phyloP scores from a whole-genome alignment of 2,113 vertebrate species.

The Tetrax tetrax region DNA sequence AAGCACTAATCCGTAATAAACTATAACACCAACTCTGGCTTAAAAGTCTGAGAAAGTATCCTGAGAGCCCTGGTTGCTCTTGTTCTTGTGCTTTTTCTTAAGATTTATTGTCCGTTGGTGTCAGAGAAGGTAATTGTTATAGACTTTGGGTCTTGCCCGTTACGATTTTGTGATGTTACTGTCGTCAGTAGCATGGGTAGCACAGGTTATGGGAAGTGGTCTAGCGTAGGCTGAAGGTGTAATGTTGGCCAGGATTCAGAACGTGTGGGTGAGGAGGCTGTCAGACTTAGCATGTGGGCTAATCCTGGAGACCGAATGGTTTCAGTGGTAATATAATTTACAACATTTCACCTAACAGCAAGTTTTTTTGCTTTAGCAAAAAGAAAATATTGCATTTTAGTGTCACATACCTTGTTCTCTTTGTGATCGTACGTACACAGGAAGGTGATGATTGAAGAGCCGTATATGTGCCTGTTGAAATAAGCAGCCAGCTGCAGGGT shows the following conservation, averaged over 20 bases:
- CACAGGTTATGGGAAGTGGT: not conserved
- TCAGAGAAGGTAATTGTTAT: not conserved
- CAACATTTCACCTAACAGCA: not conserved
- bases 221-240: not conserved
- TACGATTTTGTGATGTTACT: not conserved
- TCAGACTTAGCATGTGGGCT: not conserved
- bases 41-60: not conserved
- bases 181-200: not conserved
- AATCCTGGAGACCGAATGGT: not conserved
- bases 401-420: not conserved
- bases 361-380: not conserved
- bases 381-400: not conserved
- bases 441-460: accelerated
- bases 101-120: not conserved
- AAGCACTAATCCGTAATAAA: not conserved
- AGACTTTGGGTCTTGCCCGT: not conserved
- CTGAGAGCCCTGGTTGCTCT: not conserved
- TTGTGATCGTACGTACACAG: accelerated
- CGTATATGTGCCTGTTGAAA: not conserved
- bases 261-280: not conserved
- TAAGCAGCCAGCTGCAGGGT: not conserved
- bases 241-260: not conserved
- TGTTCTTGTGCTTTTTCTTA: not conserved
- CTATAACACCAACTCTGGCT: not conserved
- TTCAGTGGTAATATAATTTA: not conserved